phyloP scores from a whole-genome alignment of 2,113 vertebrate species.

The Talpa occidentalis region DNA sequence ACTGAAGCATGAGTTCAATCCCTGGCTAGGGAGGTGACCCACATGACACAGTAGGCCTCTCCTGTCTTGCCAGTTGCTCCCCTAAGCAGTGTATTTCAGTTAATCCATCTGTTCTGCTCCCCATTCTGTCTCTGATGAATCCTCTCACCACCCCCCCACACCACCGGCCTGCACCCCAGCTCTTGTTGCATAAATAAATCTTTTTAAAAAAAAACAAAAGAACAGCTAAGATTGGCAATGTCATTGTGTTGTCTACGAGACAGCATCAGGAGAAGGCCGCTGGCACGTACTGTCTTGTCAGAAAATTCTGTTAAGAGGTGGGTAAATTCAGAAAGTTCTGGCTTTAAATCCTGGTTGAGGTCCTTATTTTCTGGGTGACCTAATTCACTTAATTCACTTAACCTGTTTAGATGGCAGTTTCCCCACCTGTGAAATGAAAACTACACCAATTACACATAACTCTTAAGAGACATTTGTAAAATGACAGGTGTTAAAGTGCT shows the following conservation, averaged over 20 bases:
- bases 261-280: not conserved
- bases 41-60: too few relatives aligned
- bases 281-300: not conserved
- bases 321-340: not conserved
- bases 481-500: not conserved
- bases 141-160: too few relatives aligned
- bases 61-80: too few relatives aligned
- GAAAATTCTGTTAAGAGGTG: not conserved
- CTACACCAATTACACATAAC: not conserved
- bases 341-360: not conserved
- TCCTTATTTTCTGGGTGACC: not conserved
- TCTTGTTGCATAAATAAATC: too few relatives aligned
- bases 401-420: not conserved
- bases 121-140: too few relatives aligned
- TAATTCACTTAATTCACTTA: constrained; percentile 16
- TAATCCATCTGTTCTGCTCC: too few relatives aligned
- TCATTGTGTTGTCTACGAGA: not conserved
- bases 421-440: not conserved
- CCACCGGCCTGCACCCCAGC: too few relatives aligned
- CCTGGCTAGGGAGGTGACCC: too few relatives aligned
- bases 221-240: not conserved
- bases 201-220: too few relatives aligned
- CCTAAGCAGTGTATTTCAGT: too few relatives aligned
- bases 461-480: not conserved
- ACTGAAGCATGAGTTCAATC: too few relatives aligned